Percentiles rank a stretch among this genome's conserved stretches.
Conservation (phyloP, 2,797 vertebrate genomes). For the Sebastolobus altivelis region DNA sequence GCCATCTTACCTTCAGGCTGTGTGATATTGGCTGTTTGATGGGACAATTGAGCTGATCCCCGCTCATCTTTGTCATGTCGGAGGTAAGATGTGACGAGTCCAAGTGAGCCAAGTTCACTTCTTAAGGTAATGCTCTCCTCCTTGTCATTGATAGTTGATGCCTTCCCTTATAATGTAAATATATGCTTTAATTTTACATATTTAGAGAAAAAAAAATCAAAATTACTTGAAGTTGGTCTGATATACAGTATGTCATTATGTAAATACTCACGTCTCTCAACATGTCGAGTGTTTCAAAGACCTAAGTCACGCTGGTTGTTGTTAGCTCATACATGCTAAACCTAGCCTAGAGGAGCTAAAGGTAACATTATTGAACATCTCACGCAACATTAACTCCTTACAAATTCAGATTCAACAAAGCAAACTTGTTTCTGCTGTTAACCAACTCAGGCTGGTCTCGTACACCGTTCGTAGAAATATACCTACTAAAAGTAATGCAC, state of each 20-base stretch:
- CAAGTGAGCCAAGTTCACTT: neutral
- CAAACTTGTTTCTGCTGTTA: neutral
- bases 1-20: constrained; percentile 55
- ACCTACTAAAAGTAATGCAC: too few species aligned
- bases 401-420: too few species aligned
- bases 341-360: neutral
- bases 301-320: neutral
- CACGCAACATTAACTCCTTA: neutral
- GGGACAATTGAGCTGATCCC: constrained; percentile 57
- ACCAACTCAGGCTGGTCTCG: too few species aligned
- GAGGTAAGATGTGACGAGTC: constrained; percentile 47
- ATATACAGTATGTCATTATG: neutral
- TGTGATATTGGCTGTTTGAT: constrained; percentile 69
- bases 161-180: neutral
- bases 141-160: neutral
- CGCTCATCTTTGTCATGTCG: constrained; percentile 39
- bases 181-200: too few species aligned
- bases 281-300: neutral
- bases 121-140: neutral
- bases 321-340: neutral
- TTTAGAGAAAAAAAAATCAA: neutral
- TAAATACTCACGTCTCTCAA: neutral
- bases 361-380: neutral
- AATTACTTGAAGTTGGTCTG: too few species aligned
- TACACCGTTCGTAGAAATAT: too few species aligned